A percentile compares a stretch with the other conserved stretches of the same genome.
Evolutionary conservation across 1,140 invertebrate genomes (phyloP).

Genomic region (Diabrotica undecimpunctata): DNA sequence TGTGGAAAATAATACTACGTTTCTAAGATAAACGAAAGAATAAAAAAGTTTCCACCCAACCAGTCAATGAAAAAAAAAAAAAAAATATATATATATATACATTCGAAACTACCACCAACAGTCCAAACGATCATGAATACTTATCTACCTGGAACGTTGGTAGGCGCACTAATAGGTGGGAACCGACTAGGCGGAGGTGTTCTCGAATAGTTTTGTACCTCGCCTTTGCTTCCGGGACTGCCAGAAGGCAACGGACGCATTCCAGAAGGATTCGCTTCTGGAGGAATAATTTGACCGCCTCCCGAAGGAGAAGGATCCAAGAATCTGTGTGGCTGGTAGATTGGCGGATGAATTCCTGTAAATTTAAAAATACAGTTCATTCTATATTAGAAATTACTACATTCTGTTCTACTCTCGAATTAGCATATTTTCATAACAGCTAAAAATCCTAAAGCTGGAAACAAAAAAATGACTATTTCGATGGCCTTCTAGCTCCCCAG

Average conservation of each 20-base stretch:
- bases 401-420: too few species aligned
- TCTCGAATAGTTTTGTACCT: constrained; percentile 8
- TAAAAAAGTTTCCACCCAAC: too few species aligned
- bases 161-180: background rate
- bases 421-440: too few species aligned
- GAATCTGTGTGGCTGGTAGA: constrained; percentile 54
- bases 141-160: background rate
- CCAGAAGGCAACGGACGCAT: constrained; percentile 4
- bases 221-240: constrained; percentile 3
- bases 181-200: constrained; percentile 2
- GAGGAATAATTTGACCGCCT: constrained; percentile 44
- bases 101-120: background rate
- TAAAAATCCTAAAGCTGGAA: too few species aligned
- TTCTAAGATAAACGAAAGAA: too few species aligned
- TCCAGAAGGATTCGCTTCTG: constrained; percentile 32
- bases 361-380: background rate
- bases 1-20: too few species aligned
- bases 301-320: constrained; percentile 52
- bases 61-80: too few species aligned
- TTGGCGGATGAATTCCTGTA: constrained; percentile 33
- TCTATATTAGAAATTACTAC: too few species aligned
- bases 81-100: too few species aligned
- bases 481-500: too few species aligned
- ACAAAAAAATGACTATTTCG: too few species aligned
- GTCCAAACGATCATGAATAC: background rate